A percentile compares a stretch with the other conserved stretches of the same genome.
Conservation (phyloP, 2,113 vertebrate species). For the Tachycineta bicolor region DNA sequence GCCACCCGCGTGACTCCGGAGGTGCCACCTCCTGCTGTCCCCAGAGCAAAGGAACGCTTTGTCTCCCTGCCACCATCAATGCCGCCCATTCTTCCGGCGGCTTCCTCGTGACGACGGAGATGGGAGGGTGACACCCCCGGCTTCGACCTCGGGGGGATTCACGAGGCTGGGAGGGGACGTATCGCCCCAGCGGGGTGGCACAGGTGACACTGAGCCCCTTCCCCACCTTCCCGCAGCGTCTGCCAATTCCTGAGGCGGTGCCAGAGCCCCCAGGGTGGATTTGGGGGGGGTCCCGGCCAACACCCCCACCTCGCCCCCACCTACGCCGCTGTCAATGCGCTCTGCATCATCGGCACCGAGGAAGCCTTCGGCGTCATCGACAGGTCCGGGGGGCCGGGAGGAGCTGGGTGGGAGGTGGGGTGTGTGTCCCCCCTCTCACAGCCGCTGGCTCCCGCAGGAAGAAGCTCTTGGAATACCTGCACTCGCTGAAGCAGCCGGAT, state of each 20-base stretch:
- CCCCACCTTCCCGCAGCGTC: slow-evolving; percentile 69
- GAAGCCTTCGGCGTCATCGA: slow-evolving; percentile 90
- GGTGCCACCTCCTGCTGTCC: slow-evolving; percentile 28
- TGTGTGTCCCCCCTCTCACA: neutral
- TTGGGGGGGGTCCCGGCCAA: slow-evolving; percentile 91
- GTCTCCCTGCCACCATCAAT: slow-evolving; percentile 70
- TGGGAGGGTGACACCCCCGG: slow-evolving; percentile 3
- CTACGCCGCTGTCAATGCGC: slow-evolving; percentile 90
- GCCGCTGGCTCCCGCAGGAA: slow-evolving; percentile 80
- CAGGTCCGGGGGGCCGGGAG: slow-evolving; percentile 71
- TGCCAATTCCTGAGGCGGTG: slow-evolving; percentile 91
- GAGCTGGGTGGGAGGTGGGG: neutral
- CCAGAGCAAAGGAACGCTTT: slow-evolving; percentile 67
- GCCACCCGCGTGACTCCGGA: neutral
- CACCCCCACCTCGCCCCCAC: slow-evolving; percentile 95
- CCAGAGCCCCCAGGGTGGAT: slow-evolving; percentile 89
- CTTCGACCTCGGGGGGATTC: neutral
- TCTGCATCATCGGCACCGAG: slow-evolving; percentile 94
- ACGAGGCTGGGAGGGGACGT: neutral
- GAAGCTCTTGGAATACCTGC: slow-evolving; percentile 91
- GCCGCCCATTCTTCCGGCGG: slow-evolving; percentile 67
- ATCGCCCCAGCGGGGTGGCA: fast-evolving
- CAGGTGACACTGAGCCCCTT: neutral
- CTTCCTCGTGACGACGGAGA: slow-evolving; percentile 56
- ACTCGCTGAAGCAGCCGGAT: slow-evolving; percentile 89